phyloP scores from a whole-genome alignment of 2,797 vertebrate genomes.

The Silurus lanzhouensis region DNA sequence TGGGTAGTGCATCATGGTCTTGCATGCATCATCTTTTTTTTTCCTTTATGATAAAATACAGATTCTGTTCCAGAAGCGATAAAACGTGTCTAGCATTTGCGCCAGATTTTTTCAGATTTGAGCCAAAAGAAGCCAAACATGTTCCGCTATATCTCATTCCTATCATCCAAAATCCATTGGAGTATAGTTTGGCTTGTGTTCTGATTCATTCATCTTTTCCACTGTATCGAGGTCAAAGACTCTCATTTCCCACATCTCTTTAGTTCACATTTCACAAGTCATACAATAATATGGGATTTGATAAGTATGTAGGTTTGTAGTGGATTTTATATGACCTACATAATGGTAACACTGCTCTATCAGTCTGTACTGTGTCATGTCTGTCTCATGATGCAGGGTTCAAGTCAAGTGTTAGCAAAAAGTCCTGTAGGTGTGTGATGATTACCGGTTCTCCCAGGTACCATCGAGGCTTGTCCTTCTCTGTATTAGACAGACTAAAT shows the following conservation, averaged over 20 bases:
- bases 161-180: background rate
- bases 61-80: background rate
- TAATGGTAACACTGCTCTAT: background rate
- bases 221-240: background rate
- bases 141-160: background rate
- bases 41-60: background rate
- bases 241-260: background rate
- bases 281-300: background rate
- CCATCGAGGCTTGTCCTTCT: conserved; percentile 76
- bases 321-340: background rate
- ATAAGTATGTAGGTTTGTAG: background rate
- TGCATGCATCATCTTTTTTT: background rate
- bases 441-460: conserved; percentile 78
- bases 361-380: background rate
- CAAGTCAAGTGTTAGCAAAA: background rate
- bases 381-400: background rate
- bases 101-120: background rate
- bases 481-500: conserved; percentile 71
- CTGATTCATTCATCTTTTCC: background rate
- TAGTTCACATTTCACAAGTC: background rate
- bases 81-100: background rate
- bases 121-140: background rate
- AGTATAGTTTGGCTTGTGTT: background rate
- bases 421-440: background rate
- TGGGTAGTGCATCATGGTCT: background rate